A percentile compares a stretch with the other conserved stretches of the same genome.
These are phyloP conservation scores for Chaetura pelagica DNA, from an alignment of 2,113 vertebrate genomes.

Conservation along the genomic window DNA sequence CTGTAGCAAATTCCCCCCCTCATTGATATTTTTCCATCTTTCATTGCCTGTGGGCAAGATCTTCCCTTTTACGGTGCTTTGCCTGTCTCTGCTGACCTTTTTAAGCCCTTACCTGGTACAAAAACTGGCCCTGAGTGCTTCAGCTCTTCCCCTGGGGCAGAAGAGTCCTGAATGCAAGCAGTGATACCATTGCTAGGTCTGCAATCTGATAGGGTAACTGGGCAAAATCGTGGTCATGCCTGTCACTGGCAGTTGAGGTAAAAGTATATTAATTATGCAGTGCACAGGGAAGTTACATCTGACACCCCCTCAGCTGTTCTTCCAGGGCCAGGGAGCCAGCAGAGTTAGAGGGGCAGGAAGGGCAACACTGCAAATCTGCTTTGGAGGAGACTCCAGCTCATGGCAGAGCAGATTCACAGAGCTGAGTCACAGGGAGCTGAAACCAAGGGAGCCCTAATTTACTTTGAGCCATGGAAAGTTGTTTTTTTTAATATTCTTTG, in stretches of 20 bases:
- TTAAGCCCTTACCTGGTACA: not conserved
- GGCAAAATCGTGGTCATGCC: not conserved
- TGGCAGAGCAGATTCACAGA: not conserved
- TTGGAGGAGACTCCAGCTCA: not conserved
- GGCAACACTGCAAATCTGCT: not conserved
- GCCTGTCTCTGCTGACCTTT: not conserved
- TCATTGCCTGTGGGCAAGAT: not conserved
- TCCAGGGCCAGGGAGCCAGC: not conserved
- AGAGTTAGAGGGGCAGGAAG: not conserved
- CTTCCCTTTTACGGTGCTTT: not conserved
- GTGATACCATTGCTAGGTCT: not conserved
- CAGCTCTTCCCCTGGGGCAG: not conserved
- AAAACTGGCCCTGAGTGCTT: not conserved
- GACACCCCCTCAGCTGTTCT: not conserved
- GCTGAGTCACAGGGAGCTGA: not conserved
- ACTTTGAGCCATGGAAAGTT: not conserved
- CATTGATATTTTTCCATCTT: not conserved
- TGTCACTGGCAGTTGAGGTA: not conserved
- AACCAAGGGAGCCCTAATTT: not conserved
- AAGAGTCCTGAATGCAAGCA: accelerated
- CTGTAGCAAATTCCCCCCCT: not conserved
- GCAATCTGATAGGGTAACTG: accelerated
- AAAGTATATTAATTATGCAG: accelerated
- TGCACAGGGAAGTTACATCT: not conserved
- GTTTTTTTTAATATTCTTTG: not conserved